These are phyloP conservation scores for Drosophila ficusphila DNA, from an alignment of 1,140 invertebrate genomes.

Conservation along the genomic window DNA sequence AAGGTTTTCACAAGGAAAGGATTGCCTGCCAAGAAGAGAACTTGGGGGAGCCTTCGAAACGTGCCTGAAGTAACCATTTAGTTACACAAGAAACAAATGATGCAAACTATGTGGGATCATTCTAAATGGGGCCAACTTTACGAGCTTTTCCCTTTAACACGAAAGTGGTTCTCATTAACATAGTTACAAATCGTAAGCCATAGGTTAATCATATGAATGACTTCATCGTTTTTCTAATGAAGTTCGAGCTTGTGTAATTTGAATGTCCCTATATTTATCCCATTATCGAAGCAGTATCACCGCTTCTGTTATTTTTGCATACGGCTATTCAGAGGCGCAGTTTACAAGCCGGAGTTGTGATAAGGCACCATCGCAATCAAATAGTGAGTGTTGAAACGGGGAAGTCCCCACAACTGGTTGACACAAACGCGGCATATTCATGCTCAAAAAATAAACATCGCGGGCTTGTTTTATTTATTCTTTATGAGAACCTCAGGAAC, in stretches of 20 bases:
- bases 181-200: too few species aligned
- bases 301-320: not conserved
- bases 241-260: not conserved
- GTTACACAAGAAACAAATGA: not conserved
- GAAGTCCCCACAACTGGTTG: slow-evolving; percentile 9
- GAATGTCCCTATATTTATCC: not conserved
- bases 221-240: too few species aligned
- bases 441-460: slow-evolving; percentile 6
- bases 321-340: not conserved
- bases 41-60: not conserved
- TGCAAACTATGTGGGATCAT: too few species aligned
- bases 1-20: slow-evolving; percentile 6
- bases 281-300: not conserved
- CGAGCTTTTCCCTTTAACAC: too few species aligned
- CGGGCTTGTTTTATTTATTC: not conserved
- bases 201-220: too few species aligned
- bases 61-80: slow-evolving; percentile 26
- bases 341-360: slow-evolving; percentile 19
- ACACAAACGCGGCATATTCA: slow-evolving; percentile 4
- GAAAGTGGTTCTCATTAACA: too few species aligned
- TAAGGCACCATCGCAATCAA: slow-evolving; percentile 23
- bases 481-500: not conserved
- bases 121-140: too few species aligned
- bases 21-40: slow-evolving; percentile 4
- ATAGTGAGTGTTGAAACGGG: not conserved